phyloP scores from a whole-genome alignment of 1,140 invertebrate species.

The Centruroides sculpturatus region DNA sequence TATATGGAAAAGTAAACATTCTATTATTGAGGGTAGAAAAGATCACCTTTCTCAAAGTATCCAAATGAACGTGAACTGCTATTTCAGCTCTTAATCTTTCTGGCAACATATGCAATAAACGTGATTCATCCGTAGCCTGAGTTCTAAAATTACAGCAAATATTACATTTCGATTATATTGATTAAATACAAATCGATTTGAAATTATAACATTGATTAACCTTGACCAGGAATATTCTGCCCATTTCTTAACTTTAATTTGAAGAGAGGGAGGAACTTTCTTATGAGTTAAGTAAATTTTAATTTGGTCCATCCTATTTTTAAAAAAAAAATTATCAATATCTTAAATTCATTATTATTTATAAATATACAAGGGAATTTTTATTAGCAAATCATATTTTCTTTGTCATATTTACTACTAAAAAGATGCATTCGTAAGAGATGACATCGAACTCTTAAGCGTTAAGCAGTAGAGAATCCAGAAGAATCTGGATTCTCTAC shows the following conservation, averaged over 20 bases:
- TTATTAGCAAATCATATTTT: too few species aligned
- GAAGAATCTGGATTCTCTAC: too few species aligned
- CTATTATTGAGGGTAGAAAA: too few species aligned
- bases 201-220: neutral
- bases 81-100: slow-evolving; percentile 14
- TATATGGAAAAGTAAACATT: too few species aligned
- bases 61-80: slow-evolving; percentile 14
- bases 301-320: slow-evolving; percentile 14
- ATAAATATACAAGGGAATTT: too few species aligned
- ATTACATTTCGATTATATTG: too few species aligned
- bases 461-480: too few species aligned
- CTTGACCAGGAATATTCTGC: slow-evolving; percentile 16
- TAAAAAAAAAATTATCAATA: neutral
- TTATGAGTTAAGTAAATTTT: slow-evolving; percentile 15
- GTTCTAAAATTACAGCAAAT: slow-evolving; percentile 3
- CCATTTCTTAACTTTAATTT: slow-evolving; percentile 17
- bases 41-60: slow-evolving; percentile 10
- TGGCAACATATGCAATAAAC: slow-evolving; percentile 12
- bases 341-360: too few species aligned
- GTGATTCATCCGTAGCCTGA: slow-evolving; percentile 13
- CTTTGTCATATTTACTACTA: too few species aligned
- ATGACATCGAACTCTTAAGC: too few species aligned
- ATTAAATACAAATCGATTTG: too few species aligned
- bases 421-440: too few species aligned
- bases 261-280: slow-evolving; percentile 13